Evolutionary conservation across 2,113 vertebrate genomes (phyloP).

Genomic region (Pithys albifrons): DNA sequence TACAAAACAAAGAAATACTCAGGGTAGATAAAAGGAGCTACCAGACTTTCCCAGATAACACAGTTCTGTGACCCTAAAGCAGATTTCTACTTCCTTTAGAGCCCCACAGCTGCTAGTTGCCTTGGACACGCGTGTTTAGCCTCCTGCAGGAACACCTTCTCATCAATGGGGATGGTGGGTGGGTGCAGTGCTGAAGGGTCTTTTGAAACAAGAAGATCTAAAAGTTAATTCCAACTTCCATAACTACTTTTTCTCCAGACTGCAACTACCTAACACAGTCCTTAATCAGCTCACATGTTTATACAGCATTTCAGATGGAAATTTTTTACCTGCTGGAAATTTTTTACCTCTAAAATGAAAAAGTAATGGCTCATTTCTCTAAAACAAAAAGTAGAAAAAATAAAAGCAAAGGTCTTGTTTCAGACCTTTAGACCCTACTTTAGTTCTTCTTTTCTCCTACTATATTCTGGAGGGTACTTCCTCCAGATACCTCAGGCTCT

Average conservation of each 20-base stretch:
- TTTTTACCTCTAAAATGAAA: neutral
- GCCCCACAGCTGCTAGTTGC: neutral
- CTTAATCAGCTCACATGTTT: neutral
- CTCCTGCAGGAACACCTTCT: neutral
- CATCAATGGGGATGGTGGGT: neutral
- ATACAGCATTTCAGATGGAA: neutral
- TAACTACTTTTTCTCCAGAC: neutral
- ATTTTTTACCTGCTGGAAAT: neutral
- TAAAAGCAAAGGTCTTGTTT: neutral
- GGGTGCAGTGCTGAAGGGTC: neutral
- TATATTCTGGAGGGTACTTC: neutral
- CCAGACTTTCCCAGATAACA: neutral
- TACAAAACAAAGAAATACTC: neutral
- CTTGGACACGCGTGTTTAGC: too few relatives aligned
- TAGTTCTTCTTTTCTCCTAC: neutral
- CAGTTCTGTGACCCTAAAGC: neutral
- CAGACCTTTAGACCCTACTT: neutral
- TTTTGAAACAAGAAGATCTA: neutral
- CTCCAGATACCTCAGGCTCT: neutral
- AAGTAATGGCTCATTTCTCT: neutral
- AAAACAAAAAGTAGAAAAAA: neutral
- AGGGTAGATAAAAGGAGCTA: neutral
- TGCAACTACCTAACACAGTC: neutral
- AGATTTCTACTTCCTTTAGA: neutral
- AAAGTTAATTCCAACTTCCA: neutral